phyloP scores from a whole-genome alignment of 2,797 vertebrate species.

The Moxostoma hubbsi region DNA sequence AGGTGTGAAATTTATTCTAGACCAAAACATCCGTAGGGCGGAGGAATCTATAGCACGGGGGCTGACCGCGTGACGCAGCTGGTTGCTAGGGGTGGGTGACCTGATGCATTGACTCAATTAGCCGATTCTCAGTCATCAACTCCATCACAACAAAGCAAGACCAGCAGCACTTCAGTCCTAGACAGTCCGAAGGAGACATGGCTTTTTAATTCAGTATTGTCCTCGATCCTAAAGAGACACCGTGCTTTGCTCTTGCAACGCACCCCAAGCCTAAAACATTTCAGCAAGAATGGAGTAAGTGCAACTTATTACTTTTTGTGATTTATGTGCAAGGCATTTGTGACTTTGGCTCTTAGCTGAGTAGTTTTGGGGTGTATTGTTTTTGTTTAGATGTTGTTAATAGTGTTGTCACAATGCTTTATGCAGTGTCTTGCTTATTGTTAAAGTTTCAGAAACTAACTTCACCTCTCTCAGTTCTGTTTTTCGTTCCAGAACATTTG shows the following conservation, averaged over 20 bases:
- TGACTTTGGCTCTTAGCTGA: conserved; percentile 31
- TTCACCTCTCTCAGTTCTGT: conserved; percentile 27
- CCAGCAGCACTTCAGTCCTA: conserved; percentile 60
- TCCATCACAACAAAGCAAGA: conserved; percentile 81
- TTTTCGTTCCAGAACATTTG: conserved; percentile 34
- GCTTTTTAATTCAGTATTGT: conserved; percentile 71
- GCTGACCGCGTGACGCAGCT: conserved; percentile 74
- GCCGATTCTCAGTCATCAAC: conserved; percentile 77
- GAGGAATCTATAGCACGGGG: conserved; percentile 65
- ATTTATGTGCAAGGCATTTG: conserved; percentile 5
- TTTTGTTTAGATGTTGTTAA: conserved; percentile 14
- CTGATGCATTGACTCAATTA: conserved; percentile 77
- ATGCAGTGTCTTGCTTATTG: background rate
- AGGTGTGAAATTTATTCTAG: conserved; percentile 29
- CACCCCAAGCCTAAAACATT: conserved; percentile 75
- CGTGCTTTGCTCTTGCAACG: conserved; percentile 86
- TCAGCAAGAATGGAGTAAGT: conserved; percentile 87
- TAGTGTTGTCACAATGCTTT: conserved; percentile 11
- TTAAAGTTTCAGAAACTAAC: conserved; percentile 52
- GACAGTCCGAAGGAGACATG: conserved; percentile 75
- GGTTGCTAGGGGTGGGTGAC: conserved; percentile 86
- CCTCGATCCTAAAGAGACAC: conserved; percentile 67
- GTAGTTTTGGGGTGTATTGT: conserved; percentile 21
- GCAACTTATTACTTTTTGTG: conserved; percentile 48
- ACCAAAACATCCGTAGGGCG: conserved; percentile 57